A percentile compares a stretch with the other conserved stretches of the same genome.
These are phyloP conservation scores for Babyrousa celebensis DNA, from an alignment of 2,797 vertebrate species.

Conservation along the genomic window DNA sequence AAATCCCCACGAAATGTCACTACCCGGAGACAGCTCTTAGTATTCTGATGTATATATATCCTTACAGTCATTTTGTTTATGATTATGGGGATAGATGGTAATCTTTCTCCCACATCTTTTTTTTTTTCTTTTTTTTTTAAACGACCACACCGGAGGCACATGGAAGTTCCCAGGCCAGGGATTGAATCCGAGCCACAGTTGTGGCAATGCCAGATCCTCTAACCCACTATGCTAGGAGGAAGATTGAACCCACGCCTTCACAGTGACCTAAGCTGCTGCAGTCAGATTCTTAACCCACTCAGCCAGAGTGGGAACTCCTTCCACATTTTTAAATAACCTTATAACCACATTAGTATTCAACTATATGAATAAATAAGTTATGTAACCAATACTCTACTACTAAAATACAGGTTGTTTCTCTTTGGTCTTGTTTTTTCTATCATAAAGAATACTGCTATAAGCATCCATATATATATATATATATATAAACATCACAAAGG, in stretches of 20 bases:
- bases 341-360: background rate
- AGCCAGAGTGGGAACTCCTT: background rate
- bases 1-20: constrained; percentile 11
- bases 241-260: too few species aligned
- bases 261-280: too few species aligned
- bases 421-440: background rate
- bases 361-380: background rate
- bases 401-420: constrained; percentile 3
- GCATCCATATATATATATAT: background rate
- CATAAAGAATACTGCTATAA: constrained; percentile 32
- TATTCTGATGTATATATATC: constrained; percentile 22
- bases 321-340: constrained; percentile 45
- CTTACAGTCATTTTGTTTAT: background rate
- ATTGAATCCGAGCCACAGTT: too few species aligned
- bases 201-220: too few species aligned
- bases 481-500: too few species aligned
- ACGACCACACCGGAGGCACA: too few species aligned
- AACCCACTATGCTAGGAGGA: too few species aligned
- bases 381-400: background rate
- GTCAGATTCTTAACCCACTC: too few species aligned
- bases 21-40: background rate
- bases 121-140: too few species aligned
- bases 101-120: constrained; percentile 23
- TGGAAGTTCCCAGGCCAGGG: too few species aligned
- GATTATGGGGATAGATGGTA: constrained; percentile 2